These are phyloP conservation scores for Australoheros facetus DNA, from an alignment of 2,797 vertebrate genomes.

Conservation along the genomic window DNA sequence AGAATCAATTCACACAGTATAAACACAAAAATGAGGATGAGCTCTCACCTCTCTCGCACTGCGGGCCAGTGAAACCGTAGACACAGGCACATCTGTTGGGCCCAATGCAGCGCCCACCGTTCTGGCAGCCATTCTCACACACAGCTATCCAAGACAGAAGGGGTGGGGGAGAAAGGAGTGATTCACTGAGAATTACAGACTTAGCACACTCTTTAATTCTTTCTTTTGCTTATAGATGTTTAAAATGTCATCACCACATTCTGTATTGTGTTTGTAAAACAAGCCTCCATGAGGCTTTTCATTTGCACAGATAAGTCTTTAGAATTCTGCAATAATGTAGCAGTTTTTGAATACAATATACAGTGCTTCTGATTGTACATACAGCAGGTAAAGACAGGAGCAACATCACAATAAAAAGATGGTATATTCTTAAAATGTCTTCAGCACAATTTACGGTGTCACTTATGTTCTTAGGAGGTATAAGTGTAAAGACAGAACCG, in stretches of 20 bases:
- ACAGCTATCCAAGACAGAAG: constrained; percentile 83
- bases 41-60: constrained; percentile 95
- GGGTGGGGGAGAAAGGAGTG: neutral
- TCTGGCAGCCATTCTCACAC: constrained; percentile 96
- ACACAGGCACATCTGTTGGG: constrained; percentile 97
- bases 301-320: neutral
- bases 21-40: constrained; percentile 9
- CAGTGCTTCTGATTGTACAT: neutral
- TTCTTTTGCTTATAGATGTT: neutral
- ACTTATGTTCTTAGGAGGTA: neutral
- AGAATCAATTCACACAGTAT: neutral
- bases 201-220: neutral
- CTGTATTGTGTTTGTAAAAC: neutral
- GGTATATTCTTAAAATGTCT: neutral
- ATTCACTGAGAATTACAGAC: constrained; percentile 9
- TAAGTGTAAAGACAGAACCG: neutral
- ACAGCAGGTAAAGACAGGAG: neutral
- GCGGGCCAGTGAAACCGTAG: constrained; percentile 97
- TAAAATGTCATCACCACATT: constrained; percentile 23
- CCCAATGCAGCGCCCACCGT: constrained; percentile 95
- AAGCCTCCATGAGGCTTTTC: constrained; percentile 7
- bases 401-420: neutral
- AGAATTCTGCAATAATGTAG: neutral
- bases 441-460: neutral
- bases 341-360: rapidly evolving